Percentiles rank a stretch among this genome's conserved stretches.
Evolutionary conservation across 1,140 invertebrate genomes (phyloP).

Genomic region (Tetragonula clypearis): DNA sequence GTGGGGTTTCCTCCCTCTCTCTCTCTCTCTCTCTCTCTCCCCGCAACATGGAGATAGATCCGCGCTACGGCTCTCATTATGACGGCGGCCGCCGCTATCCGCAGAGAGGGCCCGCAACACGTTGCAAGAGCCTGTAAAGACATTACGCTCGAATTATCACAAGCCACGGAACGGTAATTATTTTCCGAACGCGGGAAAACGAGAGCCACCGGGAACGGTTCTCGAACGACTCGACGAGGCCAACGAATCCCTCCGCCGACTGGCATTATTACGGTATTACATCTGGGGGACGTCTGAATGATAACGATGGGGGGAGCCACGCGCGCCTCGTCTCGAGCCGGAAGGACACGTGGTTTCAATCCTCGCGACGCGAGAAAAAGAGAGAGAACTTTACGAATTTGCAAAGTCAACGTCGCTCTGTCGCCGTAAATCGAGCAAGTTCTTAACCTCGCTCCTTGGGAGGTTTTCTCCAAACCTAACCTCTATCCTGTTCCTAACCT

Average conservation of each 20-base stretch:
- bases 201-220: neutral
- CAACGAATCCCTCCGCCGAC: no score
- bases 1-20: no score
- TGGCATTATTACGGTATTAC: neutral
- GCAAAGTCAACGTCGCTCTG: no score
- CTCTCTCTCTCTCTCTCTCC: constrained; percentile 27
- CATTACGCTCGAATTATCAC: constrained; percentile 52
- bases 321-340: no score
- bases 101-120: constrained; percentile 21
- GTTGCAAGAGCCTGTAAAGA: constrained; percentile 35
- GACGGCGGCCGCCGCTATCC: constrained; percentile 23
- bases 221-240: neutral
- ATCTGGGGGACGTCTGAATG: neutral
- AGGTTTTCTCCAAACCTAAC: no score
- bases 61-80: constrained; percentile 55
- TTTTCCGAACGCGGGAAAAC: constrained; percentile 42
- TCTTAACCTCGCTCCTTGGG: no score
- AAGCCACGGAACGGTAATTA: constrained; percentile 35
- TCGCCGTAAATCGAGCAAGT: no score
- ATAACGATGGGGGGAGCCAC: neutral
- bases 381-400: no score
- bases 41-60: constrained; percentile 53
- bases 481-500: no score
- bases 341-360: no score
- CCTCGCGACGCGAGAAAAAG: no score